Evolutionary conservation across 2,797 vertebrate species (phyloP), one percentile per base, ranked within the genome.

Genomic region (Hypotaenidia okinawae): DNA sequence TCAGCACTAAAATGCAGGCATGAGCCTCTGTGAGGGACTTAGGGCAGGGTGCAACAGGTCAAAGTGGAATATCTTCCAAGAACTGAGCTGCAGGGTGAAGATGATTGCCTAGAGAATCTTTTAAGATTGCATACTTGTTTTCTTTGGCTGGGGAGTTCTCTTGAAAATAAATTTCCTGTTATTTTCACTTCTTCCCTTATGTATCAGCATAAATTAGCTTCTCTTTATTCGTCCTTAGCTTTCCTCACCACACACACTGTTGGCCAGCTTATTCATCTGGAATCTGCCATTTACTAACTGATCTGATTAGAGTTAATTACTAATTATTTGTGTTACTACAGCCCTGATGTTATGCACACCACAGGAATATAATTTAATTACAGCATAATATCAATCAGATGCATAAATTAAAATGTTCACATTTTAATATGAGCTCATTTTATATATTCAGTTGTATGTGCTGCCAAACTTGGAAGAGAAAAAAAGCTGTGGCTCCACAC

Each of bases 301-400:
- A 97, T 95, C 70, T 96, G 94, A 97, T 97, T 97, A 93, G 72
- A 87, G 92, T 77, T 94, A 93, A 96, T 97, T 95, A 97, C 93
- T 96, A 96, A 96, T 93, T 89, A 94, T 93, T 89, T 95, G 43
- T 94, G 95, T 96, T 97, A 95, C 88, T 84, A 93, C 91, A 96
- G 94, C 89, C 77, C 91, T 94, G 86, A 70, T 92, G 89, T 96
- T 95, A 93, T 75, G 91, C 0, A 17, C 94, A 92, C 84, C 82
- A 74, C 45, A 96, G 95, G 95, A 86, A 94, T 96, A 80, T 70
- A 94, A 95, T 96, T 97, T 97, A 97, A 97, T 97, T 97, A 96
- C 11, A 41, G 73, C 79, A 79, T 94, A 93, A 92, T 70, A 91
- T 77, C 85, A 96, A 88, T 96, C 96, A 89, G 66, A 94, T 85